These are phyloP conservation scores for Empis stercorea DNA, from an alignment of 2,888 invertebrate genomes.

Conservation along the genomic window DNA sequence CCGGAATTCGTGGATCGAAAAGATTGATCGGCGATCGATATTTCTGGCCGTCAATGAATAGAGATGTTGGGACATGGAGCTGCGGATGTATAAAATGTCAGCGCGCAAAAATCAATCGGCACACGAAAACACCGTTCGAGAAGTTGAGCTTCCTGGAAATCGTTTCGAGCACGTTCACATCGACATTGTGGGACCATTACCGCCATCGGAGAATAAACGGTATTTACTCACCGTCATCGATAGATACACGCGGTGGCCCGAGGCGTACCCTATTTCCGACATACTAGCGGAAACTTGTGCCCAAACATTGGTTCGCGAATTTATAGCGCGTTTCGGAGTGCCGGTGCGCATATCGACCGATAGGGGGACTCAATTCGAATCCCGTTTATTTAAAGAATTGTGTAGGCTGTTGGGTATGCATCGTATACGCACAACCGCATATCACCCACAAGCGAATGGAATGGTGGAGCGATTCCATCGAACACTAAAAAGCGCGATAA, in stretches of 20 bases:
- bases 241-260: background rate
- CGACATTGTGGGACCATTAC: slow-evolving; percentile 25
- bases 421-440: slow-evolving; percentile 3
- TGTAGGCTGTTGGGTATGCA: slow-evolving; percentile 1
- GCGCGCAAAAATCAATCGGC: background rate
- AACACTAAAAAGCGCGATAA: background rate
- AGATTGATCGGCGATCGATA: background rate
- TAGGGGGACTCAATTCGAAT: slow-evolving; percentile 2
- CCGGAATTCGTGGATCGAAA: background rate
- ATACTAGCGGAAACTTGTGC: no score
- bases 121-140: background rate
- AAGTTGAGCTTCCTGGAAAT: no score
- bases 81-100: background rate
- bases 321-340: background rate
- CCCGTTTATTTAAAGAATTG: slow-evolving; percentile 1
- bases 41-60: background rate
- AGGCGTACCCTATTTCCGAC: no score
- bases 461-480: background rate
- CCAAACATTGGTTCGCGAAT: no score
- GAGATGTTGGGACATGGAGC: background rate
- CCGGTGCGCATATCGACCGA: background rate
- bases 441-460: slow-evolving; percentile 8
- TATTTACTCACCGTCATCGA: no score
- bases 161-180: slow-evolving; percentile 25
- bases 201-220: slow-evolving; percentile 13